Evolutionary conservation across 2,888 invertebrate species (phyloP).

Genomic region (Sarcophaga carnaria): DNA sequence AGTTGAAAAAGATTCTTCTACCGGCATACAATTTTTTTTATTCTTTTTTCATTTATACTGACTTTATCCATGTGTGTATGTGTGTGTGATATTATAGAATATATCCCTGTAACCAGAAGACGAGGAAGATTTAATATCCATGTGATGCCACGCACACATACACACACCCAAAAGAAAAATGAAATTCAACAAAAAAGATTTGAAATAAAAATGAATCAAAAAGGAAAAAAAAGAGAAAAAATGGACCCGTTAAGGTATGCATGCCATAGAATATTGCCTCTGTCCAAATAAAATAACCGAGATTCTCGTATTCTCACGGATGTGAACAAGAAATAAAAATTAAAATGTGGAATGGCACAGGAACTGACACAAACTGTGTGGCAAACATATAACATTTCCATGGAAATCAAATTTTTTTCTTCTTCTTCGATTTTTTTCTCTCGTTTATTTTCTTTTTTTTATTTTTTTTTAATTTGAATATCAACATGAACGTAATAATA

Average conservation of each 20-base stretch:
- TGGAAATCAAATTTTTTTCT: neutral
- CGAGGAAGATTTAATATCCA: constrained; percentile 15
- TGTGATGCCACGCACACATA: too few species aligned
- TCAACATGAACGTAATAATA: constrained; percentile 23
- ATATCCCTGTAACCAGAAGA: constrained; percentile 9
- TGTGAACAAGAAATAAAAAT: constrained; percentile 2
- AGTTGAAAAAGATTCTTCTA: constrained; percentile 30
- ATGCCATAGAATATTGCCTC: constrained; percentile 43
- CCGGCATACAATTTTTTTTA: neutral
- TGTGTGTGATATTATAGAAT: neutral
- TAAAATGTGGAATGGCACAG: neutral
- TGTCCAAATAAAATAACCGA: constrained; percentile 37
- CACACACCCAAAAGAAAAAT: too few species aligned
- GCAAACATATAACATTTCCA: neutral
- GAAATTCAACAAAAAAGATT: too few species aligned
- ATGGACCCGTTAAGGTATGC: neutral
- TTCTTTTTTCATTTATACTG: too few species aligned
- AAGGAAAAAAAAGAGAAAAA: constrained; percentile 4
- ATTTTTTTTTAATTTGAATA: constrained; percentile 21
- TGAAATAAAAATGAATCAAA: neutral
- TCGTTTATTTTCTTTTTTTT: neutral
- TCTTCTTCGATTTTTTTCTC: neutral
- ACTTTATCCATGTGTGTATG: too few species aligned
- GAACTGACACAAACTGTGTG: too few species aligned
- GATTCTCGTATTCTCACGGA: constrained; percentile 32